Conservation (phyloP, 1,140 invertebrate species). For the Trypoxylus dichotomus region DNA sequence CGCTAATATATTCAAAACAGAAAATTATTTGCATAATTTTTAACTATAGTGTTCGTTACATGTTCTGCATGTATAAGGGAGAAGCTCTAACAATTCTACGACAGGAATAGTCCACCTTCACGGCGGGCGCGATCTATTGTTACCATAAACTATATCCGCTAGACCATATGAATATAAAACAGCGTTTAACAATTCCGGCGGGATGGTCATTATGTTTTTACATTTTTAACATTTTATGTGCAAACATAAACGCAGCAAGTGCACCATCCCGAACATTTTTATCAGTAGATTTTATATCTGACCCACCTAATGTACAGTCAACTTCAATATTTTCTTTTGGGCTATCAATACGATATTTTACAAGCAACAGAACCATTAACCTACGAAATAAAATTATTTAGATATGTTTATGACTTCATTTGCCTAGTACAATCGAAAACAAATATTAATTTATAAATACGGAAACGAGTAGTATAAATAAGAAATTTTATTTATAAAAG, state of each 20-base stretch:
- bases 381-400: no score
- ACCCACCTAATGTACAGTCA: no score
- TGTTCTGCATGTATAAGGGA: background rate
- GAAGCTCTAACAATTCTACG: background rate
- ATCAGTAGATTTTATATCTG: background rate
- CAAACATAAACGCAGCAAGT: background rate
- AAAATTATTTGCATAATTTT: slow-evolving; percentile 9
- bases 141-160: background rate
- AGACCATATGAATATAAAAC: background rate
- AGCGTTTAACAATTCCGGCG: background rate
- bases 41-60: background rate
- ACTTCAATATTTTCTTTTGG: no score
- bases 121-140: background rate
- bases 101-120: background rate
- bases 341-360: no score
- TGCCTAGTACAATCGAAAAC: no score
- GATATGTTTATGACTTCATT: no score
- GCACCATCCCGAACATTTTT: background rate
- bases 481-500: no score
- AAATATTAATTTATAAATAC: no score
- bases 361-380: no score
- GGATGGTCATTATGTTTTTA: background rate
- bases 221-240: background rate
- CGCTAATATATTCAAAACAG: slow-evolving; percentile 2
- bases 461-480: no score